Conservation (phyloP, 2,113 vertebrate genomes). For the Actinemys pallida region DNA sequence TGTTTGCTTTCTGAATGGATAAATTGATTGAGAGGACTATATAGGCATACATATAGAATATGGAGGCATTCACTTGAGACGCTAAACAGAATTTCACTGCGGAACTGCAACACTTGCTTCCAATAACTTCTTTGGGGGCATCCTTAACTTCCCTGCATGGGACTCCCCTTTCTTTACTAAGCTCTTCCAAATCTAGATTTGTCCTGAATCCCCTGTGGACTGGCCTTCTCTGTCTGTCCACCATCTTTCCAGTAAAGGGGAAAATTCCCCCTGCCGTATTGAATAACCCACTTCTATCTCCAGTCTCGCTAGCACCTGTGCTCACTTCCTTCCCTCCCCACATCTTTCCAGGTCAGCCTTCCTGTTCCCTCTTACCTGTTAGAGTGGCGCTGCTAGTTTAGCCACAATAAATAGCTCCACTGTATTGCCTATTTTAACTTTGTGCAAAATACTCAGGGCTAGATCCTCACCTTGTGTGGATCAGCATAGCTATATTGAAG, state of each 20-base stretch:
- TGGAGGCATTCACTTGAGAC: not conserved
- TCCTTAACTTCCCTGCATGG: not conserved
- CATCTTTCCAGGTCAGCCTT: not conserved
- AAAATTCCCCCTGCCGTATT: not conserved
- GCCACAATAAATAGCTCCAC: not conserved
- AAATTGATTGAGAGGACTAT: not conserved
- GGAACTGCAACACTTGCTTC: not conserved
- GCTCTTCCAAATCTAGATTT: conserved; percentile 1
- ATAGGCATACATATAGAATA: not conserved
- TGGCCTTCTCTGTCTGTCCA: not conserved
- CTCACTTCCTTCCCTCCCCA: not conserved
- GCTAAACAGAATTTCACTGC: not conserved
- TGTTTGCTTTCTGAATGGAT: not conserved
- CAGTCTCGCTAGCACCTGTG: not conserved
- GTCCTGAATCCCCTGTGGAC: not conserved
- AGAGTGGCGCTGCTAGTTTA: not conserved
- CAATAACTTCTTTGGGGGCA: not conserved
- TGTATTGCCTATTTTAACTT: not conserved
- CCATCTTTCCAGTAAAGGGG: not conserved
- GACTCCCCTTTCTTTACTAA: not conserved
- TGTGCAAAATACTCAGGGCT: not conserved
- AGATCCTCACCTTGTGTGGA: not conserved
- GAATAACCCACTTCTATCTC: not conserved
- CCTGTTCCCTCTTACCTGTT: not conserved
- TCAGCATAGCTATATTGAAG: not conserved